Conservation (phyloP, 2,888 invertebrate species). For the Trachelus stipa region DNA sequence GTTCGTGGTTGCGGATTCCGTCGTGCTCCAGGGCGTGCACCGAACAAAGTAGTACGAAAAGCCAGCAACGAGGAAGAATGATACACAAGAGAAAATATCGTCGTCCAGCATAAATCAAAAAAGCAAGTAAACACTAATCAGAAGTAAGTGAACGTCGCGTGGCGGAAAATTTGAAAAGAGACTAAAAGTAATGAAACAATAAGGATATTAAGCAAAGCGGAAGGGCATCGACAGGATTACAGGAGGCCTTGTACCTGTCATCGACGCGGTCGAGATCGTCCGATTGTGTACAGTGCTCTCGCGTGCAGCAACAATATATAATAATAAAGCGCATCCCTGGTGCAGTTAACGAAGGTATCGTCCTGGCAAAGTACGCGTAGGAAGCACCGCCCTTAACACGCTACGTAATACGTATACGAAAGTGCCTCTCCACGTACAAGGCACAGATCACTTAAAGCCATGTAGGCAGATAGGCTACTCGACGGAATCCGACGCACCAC, state of each 20-base stretch:
- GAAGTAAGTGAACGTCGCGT: too few species aligned
- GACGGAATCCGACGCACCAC: conserved; percentile 13
- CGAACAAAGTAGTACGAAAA: not conserved
- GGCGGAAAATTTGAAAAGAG: too few species aligned
- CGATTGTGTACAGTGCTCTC: not conserved
- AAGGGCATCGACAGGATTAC: conserved; percentile 30
- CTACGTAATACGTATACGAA: not conserved
- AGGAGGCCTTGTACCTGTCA: conserved; percentile 57
- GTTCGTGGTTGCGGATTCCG: conserved; percentile 51
- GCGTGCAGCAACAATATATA: conserved; percentile 4
- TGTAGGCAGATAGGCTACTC: conserved; percentile 2
- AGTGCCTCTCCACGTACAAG: too few species aligned
- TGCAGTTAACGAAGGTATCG: conserved; percentile 4
- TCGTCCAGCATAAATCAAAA: too few species aligned
- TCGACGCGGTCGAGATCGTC: conserved; percentile 55
- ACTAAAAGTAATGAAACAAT: too few species aligned
- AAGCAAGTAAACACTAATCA: too few species aligned
- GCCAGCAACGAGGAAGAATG: too few species aligned
- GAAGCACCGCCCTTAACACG: not conserved
- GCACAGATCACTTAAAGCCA: too few species aligned
- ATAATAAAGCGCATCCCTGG: not conserved
- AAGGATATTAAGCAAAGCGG: too few species aligned
- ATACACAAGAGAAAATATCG: too few species aligned
- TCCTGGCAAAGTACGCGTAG: not conserved
- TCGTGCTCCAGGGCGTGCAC: conserved; percentile 25